phyloP scores from a whole-genome alignment of 2,797 vertebrate species.

The Sardinella longiceps region DNA sequence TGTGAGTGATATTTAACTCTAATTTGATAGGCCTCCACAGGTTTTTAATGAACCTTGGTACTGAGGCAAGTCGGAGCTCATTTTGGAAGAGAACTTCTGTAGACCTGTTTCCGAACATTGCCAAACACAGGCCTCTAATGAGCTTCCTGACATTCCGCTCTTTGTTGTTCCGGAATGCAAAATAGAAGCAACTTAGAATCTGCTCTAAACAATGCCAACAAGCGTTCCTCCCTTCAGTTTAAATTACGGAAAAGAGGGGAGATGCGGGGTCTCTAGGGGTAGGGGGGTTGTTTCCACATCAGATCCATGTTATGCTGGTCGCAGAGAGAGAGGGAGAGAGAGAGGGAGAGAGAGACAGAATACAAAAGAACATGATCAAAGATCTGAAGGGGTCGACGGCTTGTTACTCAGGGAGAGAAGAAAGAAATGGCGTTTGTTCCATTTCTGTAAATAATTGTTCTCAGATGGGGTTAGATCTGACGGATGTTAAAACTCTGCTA shows the following conservation, averaged over 20 bases:
- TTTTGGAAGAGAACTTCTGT: conserved; percentile 24
- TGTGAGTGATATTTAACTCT: background rate
- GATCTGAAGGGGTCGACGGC: conserved; percentile 53
- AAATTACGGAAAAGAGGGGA: conserved; percentile 68
- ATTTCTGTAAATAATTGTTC: conserved; percentile 28
- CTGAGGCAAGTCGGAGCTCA: background rate
- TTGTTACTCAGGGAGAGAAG: conserved; percentile 61
- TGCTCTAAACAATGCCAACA: conserved; percentile 66
- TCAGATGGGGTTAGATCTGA: conserved; percentile 18
- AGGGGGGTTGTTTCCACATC: conserved; percentile 63
- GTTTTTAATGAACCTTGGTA: conserved; percentile 4
- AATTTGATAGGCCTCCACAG: conserved; percentile 16
- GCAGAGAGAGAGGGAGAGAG: conserved; percentile 29
- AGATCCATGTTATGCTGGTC: conserved; percentile 67
- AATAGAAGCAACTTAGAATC: conserved; percentile 66
- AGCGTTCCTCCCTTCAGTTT: conserved; percentile 66
- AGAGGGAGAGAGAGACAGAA: conserved; percentile 25
- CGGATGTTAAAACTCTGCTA: background rate
- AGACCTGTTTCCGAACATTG: background rate
- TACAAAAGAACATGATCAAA: conserved; percentile 50
- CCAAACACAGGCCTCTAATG: conserved; percentile 33
- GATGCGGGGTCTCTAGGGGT: conserved; percentile 64
- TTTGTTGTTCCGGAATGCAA: conserved; percentile 81
- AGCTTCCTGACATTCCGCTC: conserved; percentile 33
- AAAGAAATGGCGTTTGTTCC: conserved; percentile 46